Conservation (phyloP, 2,797 vertebrate species). For the Psittacula echo region DNA sequence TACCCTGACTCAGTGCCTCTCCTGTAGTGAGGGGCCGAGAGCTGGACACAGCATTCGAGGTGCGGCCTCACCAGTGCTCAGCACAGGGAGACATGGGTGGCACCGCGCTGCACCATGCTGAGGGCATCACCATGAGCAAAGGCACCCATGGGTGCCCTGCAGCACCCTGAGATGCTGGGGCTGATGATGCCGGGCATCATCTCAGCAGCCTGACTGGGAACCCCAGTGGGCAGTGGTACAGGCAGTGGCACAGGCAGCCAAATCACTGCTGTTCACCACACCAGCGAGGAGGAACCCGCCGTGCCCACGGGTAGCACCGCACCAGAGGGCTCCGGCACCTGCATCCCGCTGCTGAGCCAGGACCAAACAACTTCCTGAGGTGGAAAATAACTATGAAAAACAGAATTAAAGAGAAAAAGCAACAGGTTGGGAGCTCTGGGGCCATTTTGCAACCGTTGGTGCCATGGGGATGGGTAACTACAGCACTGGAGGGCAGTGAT, state of each 20-base stretch:
- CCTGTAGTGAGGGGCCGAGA: neutral
- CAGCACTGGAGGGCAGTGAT: neutral
- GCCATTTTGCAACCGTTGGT: neutral
- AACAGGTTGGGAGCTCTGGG: neutral
- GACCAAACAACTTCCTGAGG: neutral
- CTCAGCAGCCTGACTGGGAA: neutral
- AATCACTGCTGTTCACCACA: neutral
- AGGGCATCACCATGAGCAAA: neutral
- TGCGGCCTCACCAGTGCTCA: too few species aligned
- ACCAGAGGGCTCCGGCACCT: neutral
- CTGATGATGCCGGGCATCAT: neutral
- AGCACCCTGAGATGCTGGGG: neutral
- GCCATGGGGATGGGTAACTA: neutral
- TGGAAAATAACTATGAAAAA: neutral
- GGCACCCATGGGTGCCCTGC: neutral
- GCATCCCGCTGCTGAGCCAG: neutral
- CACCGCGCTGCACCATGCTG: neutral
- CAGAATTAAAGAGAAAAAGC: neutral
- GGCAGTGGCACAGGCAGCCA: neutral
- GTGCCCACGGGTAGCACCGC: rapidly evolving
- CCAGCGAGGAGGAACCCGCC: neutral
- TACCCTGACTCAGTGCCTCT: neutral
- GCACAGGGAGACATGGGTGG: neutral
- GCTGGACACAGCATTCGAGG: too few species aligned
- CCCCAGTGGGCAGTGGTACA: neutral